Evolutionary conservation across 2,113 vertebrate genomes (phyloP).

Genomic region (Phylloscopus whistleri): DNA sequence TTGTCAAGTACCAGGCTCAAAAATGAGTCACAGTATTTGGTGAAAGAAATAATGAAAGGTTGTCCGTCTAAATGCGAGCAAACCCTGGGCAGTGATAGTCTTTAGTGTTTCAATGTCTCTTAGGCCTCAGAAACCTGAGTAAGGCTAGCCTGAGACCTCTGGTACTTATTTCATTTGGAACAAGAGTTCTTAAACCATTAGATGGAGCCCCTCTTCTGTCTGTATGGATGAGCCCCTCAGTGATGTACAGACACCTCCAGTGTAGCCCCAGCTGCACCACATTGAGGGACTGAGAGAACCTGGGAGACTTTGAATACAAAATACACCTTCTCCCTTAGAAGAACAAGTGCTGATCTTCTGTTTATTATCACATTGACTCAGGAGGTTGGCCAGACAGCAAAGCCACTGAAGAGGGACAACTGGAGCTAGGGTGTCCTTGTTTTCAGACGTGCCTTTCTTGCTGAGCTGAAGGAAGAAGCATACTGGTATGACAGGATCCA

Average conservation of each 20-base stretch:
- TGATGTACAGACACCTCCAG: neutral
- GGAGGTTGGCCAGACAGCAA: neutral
- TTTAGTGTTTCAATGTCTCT: neutral
- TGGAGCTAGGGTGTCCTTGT: neutral
- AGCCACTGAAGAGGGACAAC: neutral
- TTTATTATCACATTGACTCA: neutral
- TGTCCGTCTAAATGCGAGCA: neutral
- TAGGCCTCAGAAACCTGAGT: neutral
- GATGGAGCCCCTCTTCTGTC: neutral
- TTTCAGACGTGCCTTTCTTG: accelerated
- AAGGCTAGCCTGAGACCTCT: neutral
- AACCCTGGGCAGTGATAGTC: neutral
- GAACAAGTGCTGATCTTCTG: neutral
- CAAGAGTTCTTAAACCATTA: neutral
- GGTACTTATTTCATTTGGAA: neutral
- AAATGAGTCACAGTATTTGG: neutral
- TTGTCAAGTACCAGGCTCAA: neutral
- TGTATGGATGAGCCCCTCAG: neutral
- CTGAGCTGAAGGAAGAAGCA: neutral
- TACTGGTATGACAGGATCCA: neutral
- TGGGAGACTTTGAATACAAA: neutral
- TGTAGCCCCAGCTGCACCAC: neutral
- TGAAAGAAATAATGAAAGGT: neutral
- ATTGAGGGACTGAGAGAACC: accelerated
- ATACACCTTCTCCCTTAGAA: neutral